Evolutionary conservation across 2,888 invertebrate genomes (phyloP), one percentile per base, ranked within the genome.

Genomic region (Spialia ferax): DNA sequence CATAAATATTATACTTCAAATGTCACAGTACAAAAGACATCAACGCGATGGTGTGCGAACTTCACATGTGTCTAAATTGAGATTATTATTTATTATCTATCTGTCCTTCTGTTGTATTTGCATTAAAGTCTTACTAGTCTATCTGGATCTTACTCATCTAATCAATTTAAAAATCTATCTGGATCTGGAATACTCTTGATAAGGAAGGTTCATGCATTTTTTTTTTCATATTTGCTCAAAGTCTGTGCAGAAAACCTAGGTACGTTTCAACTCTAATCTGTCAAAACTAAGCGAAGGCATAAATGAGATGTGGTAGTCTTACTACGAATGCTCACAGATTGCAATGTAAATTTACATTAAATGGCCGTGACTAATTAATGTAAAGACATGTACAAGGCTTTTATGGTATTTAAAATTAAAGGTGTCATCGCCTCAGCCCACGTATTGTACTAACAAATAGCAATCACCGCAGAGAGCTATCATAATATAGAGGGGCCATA

Each of bases 1-100:
- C 23, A 15, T 23, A 26, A 45, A 18, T 23, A 23, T 20, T 11
- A 59, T 45, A 26, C 23, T 60, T 29, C 20, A 26, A 61, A 63
- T 54, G 15, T 42, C 54, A 54, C 23, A 23, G 7, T 56, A 56
- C 29, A 63, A 63, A 63, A 63, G 63, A 63, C 63, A 42, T 63
- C 63, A 63, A 63, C 63, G 63, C 54, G 59, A 15, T 42, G 11
- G 10, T 4, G 23, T 23, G n/a, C n/a, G n/a, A 52, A 52, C n/a
- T 13, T 23, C 22, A 48, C 38, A 42, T 6, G 15, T 35, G 35
- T 13, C 13, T 11, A 13, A 10, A 1, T 35, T 35, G 35, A 8
- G 8, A 29, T 29, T n/a, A n/a, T n/a, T n/a, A n/a, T n/a, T n/a
- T n/a, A n/a, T n/a, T n/a, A n/a, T n/a, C n/a, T n/a, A n/a, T n/a